Conservation (phyloP, 2,113 vertebrate species). For the Anhinga rufa region DNA sequence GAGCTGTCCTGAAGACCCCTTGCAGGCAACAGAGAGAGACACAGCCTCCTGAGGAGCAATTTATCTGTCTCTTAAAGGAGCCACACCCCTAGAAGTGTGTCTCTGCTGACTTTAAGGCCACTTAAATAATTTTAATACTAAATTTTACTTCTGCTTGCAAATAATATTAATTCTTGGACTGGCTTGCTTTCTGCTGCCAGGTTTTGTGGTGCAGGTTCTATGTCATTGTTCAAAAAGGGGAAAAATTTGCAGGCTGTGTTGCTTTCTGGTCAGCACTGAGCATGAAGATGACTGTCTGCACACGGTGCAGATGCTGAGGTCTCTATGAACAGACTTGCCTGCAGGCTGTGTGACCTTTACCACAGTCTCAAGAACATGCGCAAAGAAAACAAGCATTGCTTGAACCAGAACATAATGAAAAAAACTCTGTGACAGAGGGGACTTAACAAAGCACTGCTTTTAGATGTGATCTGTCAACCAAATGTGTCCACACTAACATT, state of each 20-base stretch:
- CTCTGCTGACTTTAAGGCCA: not conserved
- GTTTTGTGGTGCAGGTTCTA: not conserved
- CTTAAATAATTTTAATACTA: not conserved
- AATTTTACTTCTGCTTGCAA: not conserved
- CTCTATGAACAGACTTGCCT: not conserved
- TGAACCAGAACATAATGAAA: not conserved
- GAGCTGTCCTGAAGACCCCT: not conserved
- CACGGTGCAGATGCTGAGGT: not conserved
- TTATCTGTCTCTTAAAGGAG: not conserved
- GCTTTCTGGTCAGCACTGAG: not conserved
- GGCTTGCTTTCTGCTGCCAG: not conserved
- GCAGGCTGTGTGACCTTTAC: not conserved
- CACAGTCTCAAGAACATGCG: not conserved
- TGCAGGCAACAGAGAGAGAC: not conserved
- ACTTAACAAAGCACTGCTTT: not conserved
- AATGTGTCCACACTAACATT: rapidly evolving
- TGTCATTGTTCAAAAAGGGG: not conserved
- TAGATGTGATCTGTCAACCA: not conserved
- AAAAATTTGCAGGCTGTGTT: not conserved
- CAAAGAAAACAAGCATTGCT: not conserved
- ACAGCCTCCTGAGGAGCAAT: not conserved
- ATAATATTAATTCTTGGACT: not conserved
- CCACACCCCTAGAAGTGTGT: too few species aligned
- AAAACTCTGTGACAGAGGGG: not conserved
- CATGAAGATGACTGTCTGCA: rapidly evolving